Percentiles rank a stretch among this genome's conserved stretches.
Conservation (phyloP, 2,797 vertebrate species). For the Coilia nasus region DNA sequence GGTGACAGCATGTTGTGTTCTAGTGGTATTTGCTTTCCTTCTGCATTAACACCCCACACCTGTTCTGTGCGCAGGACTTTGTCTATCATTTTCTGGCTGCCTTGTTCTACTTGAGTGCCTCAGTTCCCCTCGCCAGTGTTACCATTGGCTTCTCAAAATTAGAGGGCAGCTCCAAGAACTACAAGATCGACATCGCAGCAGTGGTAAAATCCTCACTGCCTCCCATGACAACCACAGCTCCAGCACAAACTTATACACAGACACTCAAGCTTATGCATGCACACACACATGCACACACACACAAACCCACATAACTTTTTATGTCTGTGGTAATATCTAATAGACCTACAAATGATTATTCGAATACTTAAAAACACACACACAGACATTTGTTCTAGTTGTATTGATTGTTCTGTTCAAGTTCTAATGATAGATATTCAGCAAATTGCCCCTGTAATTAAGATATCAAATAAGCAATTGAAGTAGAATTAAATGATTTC, state of each 20-base stretch:
- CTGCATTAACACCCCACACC: neutral
- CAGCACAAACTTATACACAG: neutral
- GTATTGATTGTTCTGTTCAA: no score
- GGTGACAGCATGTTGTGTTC: slow-evolving; percentile 14
- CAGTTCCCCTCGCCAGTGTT: slow-evolving; percentile 63
- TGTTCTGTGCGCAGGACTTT: slow-evolving; percentile 64
- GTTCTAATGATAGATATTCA: neutral
- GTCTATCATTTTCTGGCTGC: slow-evolving; percentile 71
- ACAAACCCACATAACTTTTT: neutral
- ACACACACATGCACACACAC: neutral
- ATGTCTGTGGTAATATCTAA: no score
- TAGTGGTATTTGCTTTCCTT: slow-evolving; percentile 30
- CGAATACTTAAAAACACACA: no score
- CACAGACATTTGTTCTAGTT: no score
- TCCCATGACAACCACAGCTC: neutral
- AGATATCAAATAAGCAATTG: no score
- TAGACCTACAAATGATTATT: neutral
- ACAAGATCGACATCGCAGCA: slow-evolving; percentile 73
- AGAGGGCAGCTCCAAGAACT: fast-evolving
- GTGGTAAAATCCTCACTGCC: slow-evolving; percentile 65
- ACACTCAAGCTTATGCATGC: no score
- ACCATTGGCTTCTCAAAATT: neutral
- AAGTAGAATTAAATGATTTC: no score
- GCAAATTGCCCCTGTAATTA: no score
- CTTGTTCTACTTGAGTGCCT: slow-evolving; percentile 75